Base-by-base conservation (phyloP, 2,888 invertebrate species). In the Bellardia bayeri region DNA sequence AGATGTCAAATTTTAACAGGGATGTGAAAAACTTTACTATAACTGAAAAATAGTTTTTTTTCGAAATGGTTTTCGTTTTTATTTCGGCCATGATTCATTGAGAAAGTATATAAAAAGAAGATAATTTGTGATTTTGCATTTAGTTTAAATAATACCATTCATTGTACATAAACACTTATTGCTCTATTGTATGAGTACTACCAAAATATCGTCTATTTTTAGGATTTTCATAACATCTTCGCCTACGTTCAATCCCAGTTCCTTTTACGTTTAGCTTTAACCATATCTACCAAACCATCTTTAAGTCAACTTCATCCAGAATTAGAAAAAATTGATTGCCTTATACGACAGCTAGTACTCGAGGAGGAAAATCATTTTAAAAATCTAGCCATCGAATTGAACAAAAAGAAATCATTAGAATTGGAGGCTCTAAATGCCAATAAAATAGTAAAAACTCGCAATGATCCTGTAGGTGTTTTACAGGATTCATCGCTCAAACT, bases 141-240 rank as follows among this genome's bases (percentile, higher is more conserved):
- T 37, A 37, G 5, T 37, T 37, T 37, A 37, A 37, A 37, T 37
- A 4, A 4, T 6, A 6, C 6, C 2, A 37, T 37, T 37, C 37
- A 37, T 37, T 37, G 37, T 5, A 37, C 45, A 13, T 45, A 45
- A 11, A 11, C 3, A 11, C 9, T 13, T 45, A 11, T 13, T 45
- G 9, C 45, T 45, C 13, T 45, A 45, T 45, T 37, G 11, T 56
- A 58, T 37, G 37, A 37, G 37, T 16, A 40, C 68, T 83, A 40
- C 2, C n/a, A 51, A 11, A 72, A 30, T 54, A 56, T 58, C 58
- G 37, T 79, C 9, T 8, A 16, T 33, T 68, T 86, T 8, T 87
- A 94, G 94, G 93, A 93, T 79, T 94, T 94, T 80, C 93, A 93
- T 89, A 94, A 94, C 83, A 94, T 94, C 42, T 94, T 93, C 79